A percentile compares a stretch with the other conserved stretches of the same genome.
Conservation (phyloP, 2,797 vertebrate species). For the Crypturellus tataupa region DNA sequence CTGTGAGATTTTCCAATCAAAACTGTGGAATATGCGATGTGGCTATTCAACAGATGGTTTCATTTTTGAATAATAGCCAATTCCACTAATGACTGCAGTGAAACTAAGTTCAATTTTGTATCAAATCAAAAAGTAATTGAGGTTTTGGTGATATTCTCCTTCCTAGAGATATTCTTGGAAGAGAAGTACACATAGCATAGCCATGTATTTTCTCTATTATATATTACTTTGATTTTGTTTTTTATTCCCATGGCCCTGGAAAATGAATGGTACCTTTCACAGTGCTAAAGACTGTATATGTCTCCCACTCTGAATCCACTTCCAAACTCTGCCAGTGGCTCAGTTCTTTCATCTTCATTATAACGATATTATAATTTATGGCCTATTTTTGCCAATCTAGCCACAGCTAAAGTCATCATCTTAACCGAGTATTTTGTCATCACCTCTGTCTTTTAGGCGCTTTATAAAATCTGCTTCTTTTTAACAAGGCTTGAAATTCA, state of each 20-base stretch:
- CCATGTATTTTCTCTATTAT: neutral
- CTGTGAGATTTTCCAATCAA: conserved; percentile 65
- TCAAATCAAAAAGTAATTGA: conserved; percentile 2
- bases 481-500: neutral
- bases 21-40: conserved; percentile 64
- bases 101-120: conserved; percentile 48
- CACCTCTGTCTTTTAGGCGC: neutral
- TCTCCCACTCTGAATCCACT: neutral
- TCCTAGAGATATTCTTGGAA: neutral
- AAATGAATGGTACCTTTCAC: neutral
- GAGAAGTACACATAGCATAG: neutral
- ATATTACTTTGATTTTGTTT: neutral
- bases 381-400: neutral
- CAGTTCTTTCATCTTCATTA: neutral
- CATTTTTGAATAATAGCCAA: conserved; percentile 40
- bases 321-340: neutral
- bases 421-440: neutral
- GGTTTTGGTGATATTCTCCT: neutral
- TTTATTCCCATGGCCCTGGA: neutral
- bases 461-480: neutral
- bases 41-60: conserved; percentile 62
- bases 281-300: neutral
- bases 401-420: neutral
- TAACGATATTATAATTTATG: neutral
- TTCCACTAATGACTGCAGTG: conserved; percentile 24